Conservation (phyloP, 2,113 vertebrate genomes). For the Pterocles orientalis region DNA sequence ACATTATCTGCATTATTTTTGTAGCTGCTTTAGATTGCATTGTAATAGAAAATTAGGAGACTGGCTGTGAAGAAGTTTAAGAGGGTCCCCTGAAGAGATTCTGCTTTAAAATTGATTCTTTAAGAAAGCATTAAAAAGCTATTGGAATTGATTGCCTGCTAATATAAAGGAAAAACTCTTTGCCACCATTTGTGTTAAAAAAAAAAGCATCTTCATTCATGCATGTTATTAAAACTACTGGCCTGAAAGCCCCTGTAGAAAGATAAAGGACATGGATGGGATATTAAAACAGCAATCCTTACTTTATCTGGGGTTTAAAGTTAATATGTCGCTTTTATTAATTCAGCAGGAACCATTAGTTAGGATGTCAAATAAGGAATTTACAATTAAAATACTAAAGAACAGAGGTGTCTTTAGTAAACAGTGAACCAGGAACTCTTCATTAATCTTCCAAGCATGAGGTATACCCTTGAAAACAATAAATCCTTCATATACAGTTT, state of each 20-base stretch:
- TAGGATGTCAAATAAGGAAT: constrained; percentile 78
- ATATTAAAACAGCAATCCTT: constrained; percentile 81
- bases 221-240: constrained; percentile 93
- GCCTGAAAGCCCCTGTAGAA: constrained; percentile 83
- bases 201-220: constrained; percentile 86
- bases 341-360: constrained; percentile 79
- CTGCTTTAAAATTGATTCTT: constrained; percentile 86
- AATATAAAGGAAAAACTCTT: constrained; percentile 86
- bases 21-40: constrained; percentile 82
- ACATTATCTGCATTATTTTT: constrained; percentile 93
- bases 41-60: constrained; percentile 85
- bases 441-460: constrained; percentile 77
- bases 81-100: constrained; percentile 81
- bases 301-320: constrained; percentile 81
- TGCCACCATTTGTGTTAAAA: constrained; percentile 83
- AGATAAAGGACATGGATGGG: constrained; percentile 84
- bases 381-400: constrained; percentile 80
- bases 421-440: constrained; percentile 71
- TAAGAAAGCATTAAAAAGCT: constrained; percentile 88
- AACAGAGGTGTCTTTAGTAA: constrained; percentile 76
- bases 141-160: constrained; percentile 89
- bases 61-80: constrained; percentile 81
- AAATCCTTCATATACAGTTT: constrained; percentile 62
- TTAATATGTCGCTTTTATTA: constrained; percentile 83
- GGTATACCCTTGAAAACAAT: constrained; percentile 49